Evolutionary conservation across 2,797 vertebrate species (phyloP).

Genomic region (Tadarida brasiliensis): DNA sequence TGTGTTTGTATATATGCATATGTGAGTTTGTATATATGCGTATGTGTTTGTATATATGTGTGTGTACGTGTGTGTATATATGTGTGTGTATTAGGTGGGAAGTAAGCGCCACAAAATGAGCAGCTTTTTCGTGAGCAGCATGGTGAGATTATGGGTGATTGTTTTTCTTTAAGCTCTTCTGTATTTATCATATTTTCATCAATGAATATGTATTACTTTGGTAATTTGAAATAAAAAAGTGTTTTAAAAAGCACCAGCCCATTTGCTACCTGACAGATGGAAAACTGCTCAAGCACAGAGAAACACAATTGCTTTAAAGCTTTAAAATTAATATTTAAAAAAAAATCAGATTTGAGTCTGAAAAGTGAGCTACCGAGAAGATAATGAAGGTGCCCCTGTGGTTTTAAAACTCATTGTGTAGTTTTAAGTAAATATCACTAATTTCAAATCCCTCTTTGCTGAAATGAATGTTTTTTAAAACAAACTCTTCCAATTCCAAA

Average conservation of each 20-base stretch:
- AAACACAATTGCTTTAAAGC: conserved; percentile 75
- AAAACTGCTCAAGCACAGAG: conserved; percentile 34
- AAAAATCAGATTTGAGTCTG: conserved; percentile 43
- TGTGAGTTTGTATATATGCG: too few species aligned
- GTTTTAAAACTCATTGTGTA: not conserved
- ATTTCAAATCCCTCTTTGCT: not conserved
- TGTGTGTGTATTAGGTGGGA: not conserved
- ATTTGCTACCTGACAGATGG: conserved; percentile 78
- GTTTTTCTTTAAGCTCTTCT: conserved; percentile 57
- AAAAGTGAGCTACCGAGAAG: conserved; percentile 28
- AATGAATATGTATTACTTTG: conserved; percentile 76
- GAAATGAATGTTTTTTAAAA: not conserved
- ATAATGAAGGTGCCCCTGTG: conserved; percentile 3
- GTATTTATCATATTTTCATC: conserved; percentile 69
- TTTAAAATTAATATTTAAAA: conserved; percentile 51
- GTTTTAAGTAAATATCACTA: conserved; percentile 48
- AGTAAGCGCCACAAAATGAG: conserved; percentile 32
- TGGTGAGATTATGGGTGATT: not conserved
- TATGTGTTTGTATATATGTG: accelerated
- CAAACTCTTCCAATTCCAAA: not conserved
- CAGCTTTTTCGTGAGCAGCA: conserved; percentile 49
- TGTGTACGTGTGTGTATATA: not conserved
- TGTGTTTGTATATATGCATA: not conserved
- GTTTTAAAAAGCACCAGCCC: conserved; percentile 71
- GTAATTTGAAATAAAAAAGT: conserved; percentile 74